phyloP scores from a whole-genome alignment of 2,797 vertebrate genomes.

The Acanthopagrus latus region DNA sequence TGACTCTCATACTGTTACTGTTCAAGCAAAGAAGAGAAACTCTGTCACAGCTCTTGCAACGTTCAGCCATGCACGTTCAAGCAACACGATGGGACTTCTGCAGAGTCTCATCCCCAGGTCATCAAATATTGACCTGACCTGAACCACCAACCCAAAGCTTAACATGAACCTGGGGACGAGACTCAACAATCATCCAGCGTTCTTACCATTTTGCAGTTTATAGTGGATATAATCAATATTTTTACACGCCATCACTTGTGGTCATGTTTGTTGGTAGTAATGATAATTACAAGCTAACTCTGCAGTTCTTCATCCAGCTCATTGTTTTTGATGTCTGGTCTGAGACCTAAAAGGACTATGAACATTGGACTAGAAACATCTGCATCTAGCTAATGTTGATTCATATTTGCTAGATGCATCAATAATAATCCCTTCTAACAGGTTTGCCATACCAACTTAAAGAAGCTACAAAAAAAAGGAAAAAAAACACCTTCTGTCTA shows the following conservation, averaged over 20 bases:
- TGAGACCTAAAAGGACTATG: background rate
- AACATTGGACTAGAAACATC: background rate
- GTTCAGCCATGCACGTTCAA: background rate
- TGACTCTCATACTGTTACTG: slow-evolving; percentile 6
- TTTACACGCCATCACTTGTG: background rate
- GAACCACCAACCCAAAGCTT: too few species aligned
- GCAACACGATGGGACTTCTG: too few species aligned
- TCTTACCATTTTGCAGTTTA: background rate
- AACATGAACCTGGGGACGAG: too few species aligned
- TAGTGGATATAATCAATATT: background rate
- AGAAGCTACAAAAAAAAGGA: background rate
- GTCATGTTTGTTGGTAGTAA: background rate
- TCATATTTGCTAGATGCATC: too few species aligned
- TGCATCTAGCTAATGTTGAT: too few species aligned
- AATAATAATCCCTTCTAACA: too few species aligned
- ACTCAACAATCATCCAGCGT: too few species aligned
- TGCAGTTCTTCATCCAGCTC: background rate
- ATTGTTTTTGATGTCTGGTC: background rate
- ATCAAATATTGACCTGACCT: too few species aligned
- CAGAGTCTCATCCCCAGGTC: too few species aligned
- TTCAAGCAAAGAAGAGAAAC: slow-evolving; percentile 20
- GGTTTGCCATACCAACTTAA: background rate
- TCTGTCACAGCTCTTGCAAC: slow-evolving; percentile 1
- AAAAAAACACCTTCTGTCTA: too few species aligned
- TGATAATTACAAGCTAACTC: background rate